Evolutionary conservation across 1,140 invertebrate genomes (phyloP).

Genomic region (Zaprionus taronus): DNA sequence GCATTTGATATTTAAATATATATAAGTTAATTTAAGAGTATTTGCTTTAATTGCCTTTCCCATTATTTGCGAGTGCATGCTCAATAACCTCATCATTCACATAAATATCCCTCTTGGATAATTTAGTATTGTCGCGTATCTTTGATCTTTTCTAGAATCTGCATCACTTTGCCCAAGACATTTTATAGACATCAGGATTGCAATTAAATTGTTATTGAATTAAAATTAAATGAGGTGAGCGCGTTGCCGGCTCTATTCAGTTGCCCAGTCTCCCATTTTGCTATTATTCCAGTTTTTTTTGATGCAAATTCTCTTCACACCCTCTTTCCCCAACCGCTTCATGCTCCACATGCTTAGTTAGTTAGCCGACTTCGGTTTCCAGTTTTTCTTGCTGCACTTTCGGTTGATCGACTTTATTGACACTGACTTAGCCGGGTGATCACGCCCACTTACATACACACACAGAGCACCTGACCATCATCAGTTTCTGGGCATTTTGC

Average conservation of each 20-base stretch:
- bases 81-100: background rate
- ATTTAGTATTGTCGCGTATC: background rate
- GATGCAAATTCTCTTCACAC: background rate
- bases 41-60: background rate
- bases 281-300: background rate
- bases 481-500: too few species aligned
- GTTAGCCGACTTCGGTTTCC: background rate
- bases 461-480: background rate
- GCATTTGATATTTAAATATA: too few species aligned
- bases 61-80: background rate
- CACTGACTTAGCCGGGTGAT: conserved; percentile 26
- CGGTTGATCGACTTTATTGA: conserved; percentile 44
- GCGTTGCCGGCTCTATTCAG: too few species aligned
- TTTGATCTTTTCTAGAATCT: background rate
- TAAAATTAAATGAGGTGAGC: background rate
- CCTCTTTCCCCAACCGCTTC: background rate
- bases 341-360: background rate
- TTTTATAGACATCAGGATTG: background rate
- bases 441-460: conserved; percentile 15
- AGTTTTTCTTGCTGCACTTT: conserved; percentile 26
- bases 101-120: background rate
- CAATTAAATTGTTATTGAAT: conserved; percentile 1
- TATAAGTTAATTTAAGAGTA: too few species aligned
- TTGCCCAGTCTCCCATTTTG: background rate
- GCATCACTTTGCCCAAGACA: background rate